Base-by-base conservation (phyloP, 2,113 vertebrate genomes). In the Lepidothrix coronata region DNA sequence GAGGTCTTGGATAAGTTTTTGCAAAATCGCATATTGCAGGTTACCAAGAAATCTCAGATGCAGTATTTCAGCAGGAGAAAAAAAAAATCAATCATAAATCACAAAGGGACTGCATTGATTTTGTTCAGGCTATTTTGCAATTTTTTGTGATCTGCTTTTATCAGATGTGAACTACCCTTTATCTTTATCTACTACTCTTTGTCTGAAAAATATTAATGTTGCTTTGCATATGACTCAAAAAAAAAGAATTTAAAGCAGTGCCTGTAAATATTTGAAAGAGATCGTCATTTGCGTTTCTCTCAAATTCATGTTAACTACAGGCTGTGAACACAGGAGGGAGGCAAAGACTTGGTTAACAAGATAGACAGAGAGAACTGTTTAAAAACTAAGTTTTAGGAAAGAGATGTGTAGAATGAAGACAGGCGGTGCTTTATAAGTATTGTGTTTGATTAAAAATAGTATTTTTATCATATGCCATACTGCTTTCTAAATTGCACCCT, bases 271-370 rank as follows among this genome's bases (percentile, higher is more conserved):
- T 25, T 71, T 82, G 44, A 77, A 57, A 59, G 46, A 73, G 35
- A 19, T 58, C 46, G 92, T 88, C 4, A 16, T 77, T 37, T 59
- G 11, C 0, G 0, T 31, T 93, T 93, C 88, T 88, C 35, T 87
- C 39, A 37, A 75, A 55, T 84, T 82, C 58, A 23, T 75, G 90
- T 95, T 94, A 85, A 73, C 27, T 97, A 76, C 74, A 67, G 49
- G 10, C 46, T 96, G 33, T 84, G 67, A 96, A 97, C 98, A 97
- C 97, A 94, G 84, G 98, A 98, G 98, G 98, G 98, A 97, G 97
- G 95, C 98, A 98, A 95, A 98, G 95, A 49, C 97, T 95, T 95
- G 58, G n/a, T 72, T 96, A 97, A 96, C 37, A 22, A 14, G 9
- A 46, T 19, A 41, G 30, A 24, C 13, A 8, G 7, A 5, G 14